phyloP scores from a whole-genome alignment of 2,797 vertebrate species.

The Sparus aurata region DNA sequence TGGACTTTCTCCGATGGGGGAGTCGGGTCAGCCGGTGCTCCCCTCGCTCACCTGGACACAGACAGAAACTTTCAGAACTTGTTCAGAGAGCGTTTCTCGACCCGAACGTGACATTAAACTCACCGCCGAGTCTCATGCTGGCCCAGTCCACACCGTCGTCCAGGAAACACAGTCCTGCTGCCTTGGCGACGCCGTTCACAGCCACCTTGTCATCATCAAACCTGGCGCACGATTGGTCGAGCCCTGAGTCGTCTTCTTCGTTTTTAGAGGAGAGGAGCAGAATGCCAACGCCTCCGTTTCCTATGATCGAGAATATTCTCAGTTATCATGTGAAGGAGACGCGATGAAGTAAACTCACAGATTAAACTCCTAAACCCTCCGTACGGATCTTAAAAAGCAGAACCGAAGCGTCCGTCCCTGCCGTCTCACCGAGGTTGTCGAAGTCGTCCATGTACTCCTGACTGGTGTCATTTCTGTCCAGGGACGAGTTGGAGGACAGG shows the following conservation, averaged over 20 bases:
- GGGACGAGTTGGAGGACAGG: conserved; percentile 93
- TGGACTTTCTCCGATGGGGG: conserved; percentile 50
- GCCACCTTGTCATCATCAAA: conserved; percentile 58
- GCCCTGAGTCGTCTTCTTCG: conserved; percentile 70
- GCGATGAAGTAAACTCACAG: not conserved
- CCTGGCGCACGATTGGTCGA: conserved; percentile 67
- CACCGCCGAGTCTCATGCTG: conserved; percentile 65
- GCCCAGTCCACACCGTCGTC: conserved; percentile 82
- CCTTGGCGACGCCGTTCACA: conserved; percentile 33
- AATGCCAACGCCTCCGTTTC: conserved; percentile 74
- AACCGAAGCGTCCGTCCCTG: not conserved
- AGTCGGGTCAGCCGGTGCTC: conserved; percentile 35
- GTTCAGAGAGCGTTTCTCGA: not conserved
- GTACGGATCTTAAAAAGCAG: not conserved
- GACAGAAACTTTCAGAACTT: not conserved
- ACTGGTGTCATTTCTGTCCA: conserved; percentile 93
- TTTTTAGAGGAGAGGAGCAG: conserved; percentile 74
- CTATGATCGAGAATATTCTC: conserved; percentile 37
- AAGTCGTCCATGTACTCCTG: conserved; percentile 98
- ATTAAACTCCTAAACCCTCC: not conserved
- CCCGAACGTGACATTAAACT: not conserved
- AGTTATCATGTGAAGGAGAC: not conserved
- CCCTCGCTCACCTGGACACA: conserved; percentile 46
- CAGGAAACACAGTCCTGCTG: conserved; percentile 75
- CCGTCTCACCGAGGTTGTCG: conserved; percentile 82